These are phyloP conservation scores for Asarcornis scutulata DNA, from an alignment of 2,113 vertebrate genomes.

Conservation along the genomic window DNA sequence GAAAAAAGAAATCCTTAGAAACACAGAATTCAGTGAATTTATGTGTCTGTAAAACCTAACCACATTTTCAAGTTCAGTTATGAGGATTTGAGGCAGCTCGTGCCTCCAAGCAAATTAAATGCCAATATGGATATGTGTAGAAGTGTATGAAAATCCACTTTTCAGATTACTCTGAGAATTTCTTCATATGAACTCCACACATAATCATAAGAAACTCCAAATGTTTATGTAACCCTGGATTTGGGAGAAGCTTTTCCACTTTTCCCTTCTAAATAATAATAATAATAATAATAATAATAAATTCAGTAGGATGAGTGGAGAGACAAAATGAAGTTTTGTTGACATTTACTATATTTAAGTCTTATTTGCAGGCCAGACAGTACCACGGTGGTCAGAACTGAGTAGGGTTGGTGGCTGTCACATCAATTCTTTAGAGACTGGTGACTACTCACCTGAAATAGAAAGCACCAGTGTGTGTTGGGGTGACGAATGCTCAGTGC, in stretches of 20 bases:
- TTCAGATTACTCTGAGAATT: neutral
- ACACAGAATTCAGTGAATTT: neutral
- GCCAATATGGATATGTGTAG: neutral
- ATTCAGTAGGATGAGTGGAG: neutral
- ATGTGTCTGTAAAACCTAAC: neutral
- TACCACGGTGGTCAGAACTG: neutral
- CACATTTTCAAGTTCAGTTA: neutral
- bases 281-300: neutral
- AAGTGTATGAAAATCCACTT: fast-evolving
- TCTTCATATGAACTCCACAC: neutral
- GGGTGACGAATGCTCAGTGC: neutral
- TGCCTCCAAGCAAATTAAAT: neutral
- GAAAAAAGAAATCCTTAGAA: neutral
- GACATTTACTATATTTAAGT: neutral
- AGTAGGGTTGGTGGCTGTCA: neutral
- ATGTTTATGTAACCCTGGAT: neutral
- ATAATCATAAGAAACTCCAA: neutral
- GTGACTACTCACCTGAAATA: neutral
- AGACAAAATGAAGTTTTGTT: neutral
- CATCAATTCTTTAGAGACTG: neutral
- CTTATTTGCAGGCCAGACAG: neutral
- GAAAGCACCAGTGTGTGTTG: neutral
- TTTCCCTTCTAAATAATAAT: neutral
- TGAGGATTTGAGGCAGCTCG: neutral
- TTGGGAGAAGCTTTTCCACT: neutral